Evolutionary conservation across 2,888 invertebrate genomes (phyloP).

Genomic region (Epicampocera succincta): DNA sequence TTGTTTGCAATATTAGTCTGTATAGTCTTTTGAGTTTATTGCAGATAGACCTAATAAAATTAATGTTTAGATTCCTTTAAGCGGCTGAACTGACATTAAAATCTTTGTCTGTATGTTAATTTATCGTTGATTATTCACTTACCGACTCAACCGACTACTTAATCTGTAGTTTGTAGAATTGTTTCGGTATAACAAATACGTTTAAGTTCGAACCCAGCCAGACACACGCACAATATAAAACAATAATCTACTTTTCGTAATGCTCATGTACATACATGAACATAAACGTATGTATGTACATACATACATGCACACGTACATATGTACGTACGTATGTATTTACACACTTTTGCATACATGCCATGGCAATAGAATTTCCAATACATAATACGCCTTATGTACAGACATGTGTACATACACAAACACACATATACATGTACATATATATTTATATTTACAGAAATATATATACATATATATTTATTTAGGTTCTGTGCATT

Average conservation of each 20-base stretch:
- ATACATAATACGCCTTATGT: not conserved
- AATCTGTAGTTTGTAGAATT: conserved; percentile 57
- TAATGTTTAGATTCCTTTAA: conserved; percentile 24
- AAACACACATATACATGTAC: not conserved
- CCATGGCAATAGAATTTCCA: not conserved
- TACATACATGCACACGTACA: not conserved
- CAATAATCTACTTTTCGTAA: conserved; percentile 43
- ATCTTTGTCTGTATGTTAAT: conserved; percentile 25
- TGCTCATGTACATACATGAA: not conserved
- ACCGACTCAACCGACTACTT: conserved; percentile 47
- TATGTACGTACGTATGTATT: not conserved
- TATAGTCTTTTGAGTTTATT: too few relatives aligned
- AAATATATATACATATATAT: not conserved
- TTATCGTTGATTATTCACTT: conserved; percentile 50
- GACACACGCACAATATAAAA: not conserved
- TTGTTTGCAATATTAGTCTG: too few relatives aligned
- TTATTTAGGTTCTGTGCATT: conserved; percentile 26
- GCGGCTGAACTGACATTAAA: not conserved
- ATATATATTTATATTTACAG: too few relatives aligned
- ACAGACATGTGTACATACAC: too few relatives aligned
- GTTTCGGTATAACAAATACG: conserved; percentile 33
- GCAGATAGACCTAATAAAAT: too few relatives aligned
- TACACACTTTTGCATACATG: not conserved
- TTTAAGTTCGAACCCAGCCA: not conserved
- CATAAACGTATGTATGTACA: not conserved